Base-by-base conservation (phyloP, 2,888 invertebrate species). In the Rhogogaster chlorosoma region DNA sequence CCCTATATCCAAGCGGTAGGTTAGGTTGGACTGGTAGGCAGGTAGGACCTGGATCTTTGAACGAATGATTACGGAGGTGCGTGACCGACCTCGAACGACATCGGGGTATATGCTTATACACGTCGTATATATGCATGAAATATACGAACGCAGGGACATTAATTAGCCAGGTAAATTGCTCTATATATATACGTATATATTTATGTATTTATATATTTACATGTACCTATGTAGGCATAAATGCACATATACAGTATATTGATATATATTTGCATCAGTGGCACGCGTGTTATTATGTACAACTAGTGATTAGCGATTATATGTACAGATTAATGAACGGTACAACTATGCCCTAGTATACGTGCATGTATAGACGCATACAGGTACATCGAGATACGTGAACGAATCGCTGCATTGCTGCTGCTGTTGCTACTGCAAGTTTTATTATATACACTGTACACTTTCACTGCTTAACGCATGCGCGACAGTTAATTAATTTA, bases 71-170 rank as follows among this genome's bases (percentile, higher is more conserved):
- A 73, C 42, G 10, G 61, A 80, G 80, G 80, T 80, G 57, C 80
- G 80, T 80, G 80, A 80, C 80, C 61, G 80, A 80, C 80, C 80
- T 80, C 61, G 57, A 80, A 80, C 61, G 80, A 80, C 80, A 61
- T 38, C 38, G 36, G 9, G 38, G 42, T 73, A 42, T 38, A 42
- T 42, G 38, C 38, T 36, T 3, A 36, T 70, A 70, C 7, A 71
- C 10, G 18, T 64, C 22, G 12, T 64, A 10, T 64, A n/a, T n/a
- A n/a, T 18, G 1, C n/a, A 36, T n/a, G 42, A 32, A 32, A 67
- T 67, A 67, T 61, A 53, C 7, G 2, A 10, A 71, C 70, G 29
- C 7, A 36, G 9, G 36, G 70, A 71, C n/a, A 38, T 71, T 71
- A 36, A 71, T 71, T 71, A 71, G 10, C 70, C 18, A 7, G 10